Evolutionary conservation across 2,113 vertebrate species (phyloP).

Genomic region (Vulpes vulpes): DNA sequence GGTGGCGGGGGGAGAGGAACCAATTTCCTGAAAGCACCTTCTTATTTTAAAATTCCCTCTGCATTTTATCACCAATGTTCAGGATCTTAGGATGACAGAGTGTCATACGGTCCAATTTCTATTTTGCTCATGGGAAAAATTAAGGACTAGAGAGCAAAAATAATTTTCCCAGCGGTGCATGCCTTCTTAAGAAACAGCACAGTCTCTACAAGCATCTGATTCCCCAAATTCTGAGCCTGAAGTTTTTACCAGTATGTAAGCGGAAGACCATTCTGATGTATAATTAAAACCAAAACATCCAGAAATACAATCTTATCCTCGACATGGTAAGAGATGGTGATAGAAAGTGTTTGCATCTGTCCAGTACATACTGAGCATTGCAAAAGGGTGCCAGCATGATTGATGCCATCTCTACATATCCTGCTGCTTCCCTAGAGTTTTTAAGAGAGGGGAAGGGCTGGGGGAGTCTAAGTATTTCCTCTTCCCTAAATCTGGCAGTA

Average conservation of each 20-base stretch:
- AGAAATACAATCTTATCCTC: not conserved
- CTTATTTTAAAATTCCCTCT: not conserved
- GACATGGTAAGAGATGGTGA: not conserved
- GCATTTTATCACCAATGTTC: not conserved
- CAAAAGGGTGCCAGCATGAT: not conserved
- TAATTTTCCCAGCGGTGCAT: not conserved
- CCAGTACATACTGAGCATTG: not conserved
- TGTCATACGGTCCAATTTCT: not conserved
- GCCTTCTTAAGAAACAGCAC: not conserved
- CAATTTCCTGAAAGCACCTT: not conserved
- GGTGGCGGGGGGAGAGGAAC: not conserved
- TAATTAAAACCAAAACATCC: not conserved
- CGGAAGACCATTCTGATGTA: not conserved
- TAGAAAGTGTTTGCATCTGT: not conserved
- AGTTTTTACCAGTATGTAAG: not conserved
- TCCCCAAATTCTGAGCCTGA: not conserved
- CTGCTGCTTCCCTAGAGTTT: not conserved
- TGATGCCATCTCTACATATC: not conserved
- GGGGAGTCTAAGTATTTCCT: not conserved
- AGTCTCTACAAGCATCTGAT: not conserved
- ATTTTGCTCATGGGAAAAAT: not conserved
- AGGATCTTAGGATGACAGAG: not conserved
- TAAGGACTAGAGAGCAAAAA: not conserved
- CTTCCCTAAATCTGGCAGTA: not conserved
- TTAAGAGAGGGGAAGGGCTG: not conserved